Base-by-base conservation (phyloP, 2,113 vertebrate species). In the Zapornia atra region DNA sequence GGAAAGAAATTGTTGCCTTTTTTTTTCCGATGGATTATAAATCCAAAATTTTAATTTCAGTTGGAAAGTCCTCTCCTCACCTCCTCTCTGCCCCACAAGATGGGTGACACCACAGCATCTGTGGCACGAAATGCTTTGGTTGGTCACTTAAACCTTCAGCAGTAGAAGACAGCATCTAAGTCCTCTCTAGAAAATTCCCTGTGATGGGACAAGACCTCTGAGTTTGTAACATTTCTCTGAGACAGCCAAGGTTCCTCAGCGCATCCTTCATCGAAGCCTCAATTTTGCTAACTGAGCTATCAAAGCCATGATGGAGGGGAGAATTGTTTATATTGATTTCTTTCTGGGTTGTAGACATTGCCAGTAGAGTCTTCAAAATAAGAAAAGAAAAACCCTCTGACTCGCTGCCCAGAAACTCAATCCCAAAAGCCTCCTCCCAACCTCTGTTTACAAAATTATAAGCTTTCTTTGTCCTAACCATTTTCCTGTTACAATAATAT, bases 391-490 rank as follows among this genome's bases (percentile, higher is more conserved):
- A 97, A 84, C 92, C 72, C 56, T 92, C 88, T 95, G 95, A 97
- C 93, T 96, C 28, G 68, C 44, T 97, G 97, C 96, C 92, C 65
- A 95, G 95, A 97, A 98, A 97, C 82, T 95, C 95, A 92, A 92
- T 50, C 60, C 79, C 79, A 83, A 95, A 91, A 95, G 94, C 89
- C 95, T 97, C 96, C 95, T 97, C 93, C 96, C 95, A 96, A 92
- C 94, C 96, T 98, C 98, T 98, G 97, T 98, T 98, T 98, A 98
- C 97, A 98, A 98, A 98, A 98, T 98, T 98, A 97, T 98, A 98
- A 97, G 97, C 95, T 97, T 97, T 96, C 97, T 97, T 97, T 98
- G 97, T 97, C 97, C 97, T 85, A 89, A 95, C 94, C 95, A 96
- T 97, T 97, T 95, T 98, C 95, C 92, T 95, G 96, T 98, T 98